These are phyloP conservation scores for Drosophila multiciliata DNA, from an alignment of 2,888 invertebrate genomes.

Conservation along the genomic window DNA sequence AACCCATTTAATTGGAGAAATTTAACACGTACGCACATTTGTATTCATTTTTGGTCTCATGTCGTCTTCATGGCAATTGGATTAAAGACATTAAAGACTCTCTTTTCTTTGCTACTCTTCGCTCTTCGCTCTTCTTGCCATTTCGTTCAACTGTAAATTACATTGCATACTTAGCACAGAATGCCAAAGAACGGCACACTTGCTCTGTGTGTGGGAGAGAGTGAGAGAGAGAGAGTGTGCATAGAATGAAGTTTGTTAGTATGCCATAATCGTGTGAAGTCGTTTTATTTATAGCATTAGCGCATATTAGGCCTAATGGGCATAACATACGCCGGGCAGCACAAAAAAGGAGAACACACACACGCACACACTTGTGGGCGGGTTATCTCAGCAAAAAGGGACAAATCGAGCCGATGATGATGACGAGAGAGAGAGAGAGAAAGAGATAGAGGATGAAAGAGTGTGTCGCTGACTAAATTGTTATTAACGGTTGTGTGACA, in stretches of 20 bases:
- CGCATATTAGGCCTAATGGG: constrained; percentile 77
- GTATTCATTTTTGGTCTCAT: constrained; percentile 80
- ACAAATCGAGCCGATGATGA: constrained; percentile 7
- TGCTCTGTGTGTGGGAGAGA: not conserved
- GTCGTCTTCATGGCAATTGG: constrained; percentile 67
- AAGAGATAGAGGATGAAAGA: not conserved
- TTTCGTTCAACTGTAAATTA: constrained; percentile 73
- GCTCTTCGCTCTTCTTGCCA: constrained; percentile 20
- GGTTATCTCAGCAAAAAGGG: constrained; percentile 6
- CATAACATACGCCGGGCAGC: constrained; percentile 61
- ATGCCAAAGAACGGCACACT: constrained; percentile 17
- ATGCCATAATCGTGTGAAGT: constrained; percentile 77
- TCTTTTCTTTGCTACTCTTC: constrained; percentile 8
- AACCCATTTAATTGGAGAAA: constrained; percentile 84
- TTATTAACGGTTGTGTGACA: constrained; percentile 53
- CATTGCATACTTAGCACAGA: constrained; percentile 56
- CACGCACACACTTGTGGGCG: not conserved
- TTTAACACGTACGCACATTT: constrained; percentile 83
- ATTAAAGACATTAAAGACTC: constrained; percentile 76
- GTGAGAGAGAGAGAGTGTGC: constrained; percentile 13
- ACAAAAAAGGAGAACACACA: constrained; percentile 17
- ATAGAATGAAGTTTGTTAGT: constrained; percentile 68
- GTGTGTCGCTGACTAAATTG: constrained; percentile 43
- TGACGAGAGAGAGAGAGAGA: not conserved
- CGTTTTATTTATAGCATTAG: constrained; percentile 77